Evolutionary conservation across 2,888 invertebrate genomes (phyloP).

Genomic region (Harpagoxenus sublaevis): DNA sequence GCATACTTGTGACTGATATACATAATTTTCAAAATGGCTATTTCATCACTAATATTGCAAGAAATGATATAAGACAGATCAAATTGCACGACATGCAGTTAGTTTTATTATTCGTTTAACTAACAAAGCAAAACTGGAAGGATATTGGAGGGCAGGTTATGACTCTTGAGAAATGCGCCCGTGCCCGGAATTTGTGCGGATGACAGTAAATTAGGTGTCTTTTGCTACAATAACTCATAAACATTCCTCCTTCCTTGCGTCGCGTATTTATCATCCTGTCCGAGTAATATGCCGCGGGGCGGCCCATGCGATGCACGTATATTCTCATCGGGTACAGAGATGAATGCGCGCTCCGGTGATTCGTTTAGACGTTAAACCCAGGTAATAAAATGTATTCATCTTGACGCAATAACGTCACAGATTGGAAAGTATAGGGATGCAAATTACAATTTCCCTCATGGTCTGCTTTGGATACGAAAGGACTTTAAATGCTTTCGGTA

Average conservation of each 20-base stretch:
- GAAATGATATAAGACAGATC: neutral
- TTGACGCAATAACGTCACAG: neutral
- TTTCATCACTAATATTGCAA: neutral
- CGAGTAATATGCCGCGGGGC: slow-evolving; percentile 55
- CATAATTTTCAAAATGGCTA: neutral
- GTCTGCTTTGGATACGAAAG: neutral
- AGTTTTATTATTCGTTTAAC: slow-evolving; percentile 31
- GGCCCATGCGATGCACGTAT: slow-evolving; percentile 44
- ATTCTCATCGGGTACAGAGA: slow-evolving; percentile 56
- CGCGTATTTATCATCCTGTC: slow-evolving; percentile 60
- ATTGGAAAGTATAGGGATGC: neutral
- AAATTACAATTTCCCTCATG: slow-evolving; percentile 15
- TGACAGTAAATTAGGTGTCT: slow-evolving; percentile 66
- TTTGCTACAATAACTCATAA: slow-evolving; percentile 70
- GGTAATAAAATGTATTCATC: slow-evolving; percentile 58
- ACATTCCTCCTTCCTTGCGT: slow-evolving; percentile 44
- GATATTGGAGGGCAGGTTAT: slow-evolving; percentile 3
- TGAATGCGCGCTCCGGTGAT: slow-evolving; percentile 57
- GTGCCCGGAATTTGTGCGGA: slow-evolving; percentile 49
- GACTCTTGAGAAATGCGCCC: slow-evolving; percentile 44
- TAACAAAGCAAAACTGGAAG: neutral
- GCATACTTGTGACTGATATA: neutral
- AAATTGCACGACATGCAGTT: neutral
- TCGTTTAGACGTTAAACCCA: slow-evolving; percentile 60
- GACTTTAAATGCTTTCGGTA: slow-evolving; percentile 12